Evolutionary conservation across 2,797 vertebrate genomes (phyloP).

Genomic region (Sylvilagus floridanus): DNA sequence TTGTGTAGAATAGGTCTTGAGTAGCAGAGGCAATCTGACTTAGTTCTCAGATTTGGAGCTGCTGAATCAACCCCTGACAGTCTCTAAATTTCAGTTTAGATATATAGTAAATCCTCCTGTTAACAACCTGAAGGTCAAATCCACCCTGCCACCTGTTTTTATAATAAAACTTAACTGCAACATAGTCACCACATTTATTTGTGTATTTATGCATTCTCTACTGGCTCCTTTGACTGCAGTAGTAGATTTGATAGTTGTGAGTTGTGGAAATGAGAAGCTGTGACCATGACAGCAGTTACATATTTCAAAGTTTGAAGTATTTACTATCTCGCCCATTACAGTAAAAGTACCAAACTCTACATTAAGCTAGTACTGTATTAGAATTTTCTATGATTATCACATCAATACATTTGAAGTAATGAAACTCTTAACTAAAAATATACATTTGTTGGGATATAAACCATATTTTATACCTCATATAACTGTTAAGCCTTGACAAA

Average conservation of each 20-base stretch:
- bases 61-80: background rate
- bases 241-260: background rate
- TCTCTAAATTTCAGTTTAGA: background rate
- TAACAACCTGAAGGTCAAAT: background rate
- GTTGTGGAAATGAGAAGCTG: background rate
- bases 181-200: background rate
- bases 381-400: conserved; percentile 5
- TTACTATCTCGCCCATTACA: background rate
- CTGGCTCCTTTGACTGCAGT: background rate
- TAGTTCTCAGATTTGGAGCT: background rate
- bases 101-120: background rate
- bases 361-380: background rate
- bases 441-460: background rate
- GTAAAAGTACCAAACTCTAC: background rate
- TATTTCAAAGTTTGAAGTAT: background rate
- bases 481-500: background rate
- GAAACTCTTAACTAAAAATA: background rate
- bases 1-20: background rate
- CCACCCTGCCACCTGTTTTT: background rate
- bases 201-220: background rate
- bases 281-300: background rate
- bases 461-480: background rate
- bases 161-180: background rate
- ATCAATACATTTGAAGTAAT: background rate
- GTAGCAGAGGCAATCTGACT: background rate